These are phyloP conservation scores for Lapara coniferarum DNA, from an alignment of 2,888 invertebrate genomes.

Conservation along the genomic window DNA sequence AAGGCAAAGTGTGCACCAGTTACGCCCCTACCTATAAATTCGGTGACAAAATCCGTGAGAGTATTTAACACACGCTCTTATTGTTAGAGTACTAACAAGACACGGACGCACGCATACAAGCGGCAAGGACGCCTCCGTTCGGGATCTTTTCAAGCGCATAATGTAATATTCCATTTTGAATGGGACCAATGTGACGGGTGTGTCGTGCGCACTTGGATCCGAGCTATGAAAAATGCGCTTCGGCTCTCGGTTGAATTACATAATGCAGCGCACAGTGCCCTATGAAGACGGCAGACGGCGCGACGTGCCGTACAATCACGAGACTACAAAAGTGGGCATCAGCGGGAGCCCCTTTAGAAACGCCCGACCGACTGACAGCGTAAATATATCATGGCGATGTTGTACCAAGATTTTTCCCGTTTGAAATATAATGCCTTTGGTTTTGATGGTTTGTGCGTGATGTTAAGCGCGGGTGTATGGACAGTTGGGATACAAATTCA, in stretches of 20 bases:
- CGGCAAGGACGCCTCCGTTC: constrained; percentile 29
- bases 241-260: constrained; percentile 62
- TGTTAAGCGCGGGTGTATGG: neutral
- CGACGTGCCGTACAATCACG: constrained; percentile 19
- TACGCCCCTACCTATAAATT: no score
- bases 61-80: no score
- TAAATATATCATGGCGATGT: constrained; percentile 8
- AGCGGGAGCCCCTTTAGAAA: constrained; percentile 6
- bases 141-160: constrained; percentile 63
- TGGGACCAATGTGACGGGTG: constrained; percentile 71
- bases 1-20: no score
- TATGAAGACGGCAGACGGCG: neutral
- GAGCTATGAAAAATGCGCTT: constrained; percentile 75
- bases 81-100: no score
- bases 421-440: constrained; percentile 5
- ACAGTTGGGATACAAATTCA: no score
- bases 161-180: constrained; percentile 73
- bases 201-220: constrained; percentile 64
- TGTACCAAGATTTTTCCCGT: constrained; percentile 8
- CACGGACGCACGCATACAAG: no score
- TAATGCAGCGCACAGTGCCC: constrained; percentile 60
- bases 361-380: constrained; percentile 11
- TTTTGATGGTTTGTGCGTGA: neutral
- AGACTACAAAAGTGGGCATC: constrained; percentile 20
- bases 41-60: no score